Conservation (phyloP, 37 sponge, comb jelly and placozoan genomes). For the Bolinopsis microptera region DNA sequence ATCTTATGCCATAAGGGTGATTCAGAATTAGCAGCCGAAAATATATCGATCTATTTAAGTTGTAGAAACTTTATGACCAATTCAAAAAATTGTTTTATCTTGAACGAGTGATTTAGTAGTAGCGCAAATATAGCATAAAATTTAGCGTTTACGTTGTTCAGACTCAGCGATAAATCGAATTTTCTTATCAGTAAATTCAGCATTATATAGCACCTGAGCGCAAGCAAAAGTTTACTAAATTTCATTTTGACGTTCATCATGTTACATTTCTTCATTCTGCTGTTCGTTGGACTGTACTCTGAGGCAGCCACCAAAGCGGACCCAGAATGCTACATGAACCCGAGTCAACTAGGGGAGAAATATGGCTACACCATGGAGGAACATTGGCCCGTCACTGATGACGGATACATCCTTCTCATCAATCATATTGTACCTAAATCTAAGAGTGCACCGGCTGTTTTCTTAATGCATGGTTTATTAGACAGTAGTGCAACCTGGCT, state of each 20-base stretch:
- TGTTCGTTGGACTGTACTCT: not conserved
- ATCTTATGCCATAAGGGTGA: no score
- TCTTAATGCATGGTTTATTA: slow-evolving; percentile 89
- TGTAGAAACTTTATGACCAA: no score
- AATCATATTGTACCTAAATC: slow-evolving; percentile 79
- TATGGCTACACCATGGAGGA: slow-evolving; percentile 82
- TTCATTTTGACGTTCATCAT: not conserved
- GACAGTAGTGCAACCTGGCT: slow-evolving; percentile 86
- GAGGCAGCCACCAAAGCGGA: not conserved
- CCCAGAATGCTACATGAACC: slow-evolving; percentile 33
- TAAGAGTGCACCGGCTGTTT: slow-evolving; percentile 73
- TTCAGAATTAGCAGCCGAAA: no score
- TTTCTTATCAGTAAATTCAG: not conserved
- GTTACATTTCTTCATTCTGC: not conserved
- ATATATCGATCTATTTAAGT: no score
- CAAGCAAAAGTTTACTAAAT: not conserved
- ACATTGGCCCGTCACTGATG: slow-evolving; percentile 78
- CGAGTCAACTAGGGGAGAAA: not conserved
- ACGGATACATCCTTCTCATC: slow-evolving; percentile 86
- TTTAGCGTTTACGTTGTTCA: not conserved
- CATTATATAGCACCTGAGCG: not conserved
- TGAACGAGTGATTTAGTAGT: no score
- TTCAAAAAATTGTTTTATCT: no score
- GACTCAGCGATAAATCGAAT: not conserved
- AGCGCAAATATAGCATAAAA: not conserved